phyloP scores from a whole-genome alignment of 1,140 invertebrate genomes.

The Augochlora pura region DNA sequence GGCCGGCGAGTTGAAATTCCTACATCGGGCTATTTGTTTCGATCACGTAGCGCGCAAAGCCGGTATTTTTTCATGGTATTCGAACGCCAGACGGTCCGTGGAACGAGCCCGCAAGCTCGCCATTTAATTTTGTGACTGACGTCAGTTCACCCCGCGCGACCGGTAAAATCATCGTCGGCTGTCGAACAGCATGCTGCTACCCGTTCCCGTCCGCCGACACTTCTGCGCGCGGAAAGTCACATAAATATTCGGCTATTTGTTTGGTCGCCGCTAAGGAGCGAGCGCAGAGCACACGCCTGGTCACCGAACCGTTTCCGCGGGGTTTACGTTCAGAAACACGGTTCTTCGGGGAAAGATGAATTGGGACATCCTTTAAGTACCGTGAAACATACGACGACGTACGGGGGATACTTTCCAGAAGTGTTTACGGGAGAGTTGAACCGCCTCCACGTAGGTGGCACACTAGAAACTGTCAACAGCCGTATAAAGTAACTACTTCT shows the following conservation, averaged over 20 bases:
- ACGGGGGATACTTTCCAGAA: slow-evolving; percentile 5
- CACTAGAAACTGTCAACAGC: neutral
- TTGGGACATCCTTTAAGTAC: slow-evolving; percentile 51
- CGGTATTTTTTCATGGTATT: slow-evolving; percentile 40
- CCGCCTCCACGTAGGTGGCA: neutral
- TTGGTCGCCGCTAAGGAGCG: slow-evolving; percentile 45
- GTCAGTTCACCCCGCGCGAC: slow-evolving; percentile 27
- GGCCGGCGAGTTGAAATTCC: slow-evolving; percentile 3
- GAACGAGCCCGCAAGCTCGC: slow-evolving; percentile 33
- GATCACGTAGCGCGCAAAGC: slow-evolving; percentile 26
- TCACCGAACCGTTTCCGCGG: neutral
- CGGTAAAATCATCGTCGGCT: slow-evolving; percentile 43
- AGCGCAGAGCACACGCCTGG: slow-evolving; percentile 32
- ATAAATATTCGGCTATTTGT: slow-evolving; percentile 60
- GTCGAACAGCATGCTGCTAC: slow-evolving; percentile 31
- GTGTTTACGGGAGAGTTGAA: neutral
- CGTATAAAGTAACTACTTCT: neutral
- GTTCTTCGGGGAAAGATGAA: slow-evolving; percentile 49
- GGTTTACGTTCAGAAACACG: slow-evolving; percentile 37
- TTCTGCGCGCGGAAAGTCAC: slow-evolving; percentile 39
- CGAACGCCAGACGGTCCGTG: slow-evolving; percentile 21
- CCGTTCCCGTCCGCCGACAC: neutral
- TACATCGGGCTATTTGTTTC: slow-evolving; percentile 35
- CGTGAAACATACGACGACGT: slow-evolving; percentile 22
- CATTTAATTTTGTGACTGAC: slow-evolving; percentile 53